These are phyloP conservation scores for Vulpes vulpes DNA, from an alignment of 2,113 vertebrate species.

Conservation along the genomic window DNA sequence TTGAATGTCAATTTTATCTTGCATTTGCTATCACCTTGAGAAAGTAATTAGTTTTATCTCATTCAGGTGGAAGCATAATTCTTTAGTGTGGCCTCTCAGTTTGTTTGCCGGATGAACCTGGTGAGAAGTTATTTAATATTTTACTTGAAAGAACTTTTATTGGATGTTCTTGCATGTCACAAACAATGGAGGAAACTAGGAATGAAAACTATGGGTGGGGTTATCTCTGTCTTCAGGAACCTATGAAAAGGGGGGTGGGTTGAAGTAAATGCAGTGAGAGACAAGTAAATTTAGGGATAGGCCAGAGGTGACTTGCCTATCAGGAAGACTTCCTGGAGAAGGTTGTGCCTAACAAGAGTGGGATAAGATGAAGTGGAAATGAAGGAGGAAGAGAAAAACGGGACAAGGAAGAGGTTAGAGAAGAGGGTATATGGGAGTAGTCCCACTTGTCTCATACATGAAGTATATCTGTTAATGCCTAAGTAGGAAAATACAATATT, in stretches of 20 bases:
- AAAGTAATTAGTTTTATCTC: background rate
- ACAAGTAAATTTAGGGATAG: background rate
- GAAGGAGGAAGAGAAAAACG: background rate
- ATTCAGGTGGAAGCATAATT: background rate
- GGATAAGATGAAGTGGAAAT: background rate
- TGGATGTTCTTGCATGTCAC: background rate
- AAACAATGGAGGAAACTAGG: background rate
- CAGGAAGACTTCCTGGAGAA: background rate
- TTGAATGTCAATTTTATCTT: background rate
- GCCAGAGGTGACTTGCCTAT: accelerated
- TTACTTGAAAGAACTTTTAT: background rate
- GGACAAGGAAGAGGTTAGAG: background rate
- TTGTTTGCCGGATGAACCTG: background rate
- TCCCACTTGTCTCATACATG: background rate
- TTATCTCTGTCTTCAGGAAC: background rate
- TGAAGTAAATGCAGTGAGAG: background rate
- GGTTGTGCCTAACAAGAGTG: background rate
- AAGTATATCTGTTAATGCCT: background rate
- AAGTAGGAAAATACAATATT: background rate
- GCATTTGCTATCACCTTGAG: background rate
- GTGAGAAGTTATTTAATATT: background rate
- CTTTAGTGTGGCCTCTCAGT: background rate
- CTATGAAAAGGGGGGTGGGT: accelerated
- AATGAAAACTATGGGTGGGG: background rate
- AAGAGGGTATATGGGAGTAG: background rate